Evolutionary conservation across 2,888 invertebrate genomes (phyloP), one percentile per base, ranked within the genome.

Genomic region (Leptopilina syphax): DNA sequence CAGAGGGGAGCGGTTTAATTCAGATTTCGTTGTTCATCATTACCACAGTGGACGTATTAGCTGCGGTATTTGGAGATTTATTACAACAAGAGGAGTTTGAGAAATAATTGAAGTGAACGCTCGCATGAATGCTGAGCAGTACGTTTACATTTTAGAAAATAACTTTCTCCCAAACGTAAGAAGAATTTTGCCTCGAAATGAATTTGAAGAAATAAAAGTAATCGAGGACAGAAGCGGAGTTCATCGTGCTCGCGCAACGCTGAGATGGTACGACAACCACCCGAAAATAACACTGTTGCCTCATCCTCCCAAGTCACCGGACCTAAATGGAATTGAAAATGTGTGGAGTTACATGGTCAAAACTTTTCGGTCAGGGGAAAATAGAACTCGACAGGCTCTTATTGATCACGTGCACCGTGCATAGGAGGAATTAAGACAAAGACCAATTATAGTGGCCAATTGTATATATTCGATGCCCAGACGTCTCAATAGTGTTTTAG

Each of bases 261-360:
- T 12, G 18, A 65, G 78, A 1, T 86, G 85, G 85, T 85, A 84
- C 63, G 65, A 44, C 1, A 65, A 70, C 0, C 84, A 85, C 24
- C 81, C 81, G 2, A 83, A 84, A 34, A 63, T 86, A 0, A 24
- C 68, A 3, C 65, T 82, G 0, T 60, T 85, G 12, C 65, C 79
- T 41, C 84, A 81, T 80, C 84, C 86, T 5, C 76, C 84, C 27
- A 80, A 84, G 18, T 84, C 83, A 1, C 81, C 85, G 7, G 85
- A 66, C n/a, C n/a, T n/a, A n/a, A n/a, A n/a, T n/a, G n/a, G n/a
- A n/a, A n/a, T n/a, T n/a, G n/a, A n/a, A n/a, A 86, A 85, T 66
- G 65, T 85, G 9, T 85, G 85, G 86, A 81, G 85, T 34, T 77
- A 81, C 18, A 80, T 84, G 77, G 63, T 65, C 8, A 65, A 24